phyloP scores from a whole-genome alignment of 2,797 vertebrate genomes.

The Diplodus puntazzo region DNA sequence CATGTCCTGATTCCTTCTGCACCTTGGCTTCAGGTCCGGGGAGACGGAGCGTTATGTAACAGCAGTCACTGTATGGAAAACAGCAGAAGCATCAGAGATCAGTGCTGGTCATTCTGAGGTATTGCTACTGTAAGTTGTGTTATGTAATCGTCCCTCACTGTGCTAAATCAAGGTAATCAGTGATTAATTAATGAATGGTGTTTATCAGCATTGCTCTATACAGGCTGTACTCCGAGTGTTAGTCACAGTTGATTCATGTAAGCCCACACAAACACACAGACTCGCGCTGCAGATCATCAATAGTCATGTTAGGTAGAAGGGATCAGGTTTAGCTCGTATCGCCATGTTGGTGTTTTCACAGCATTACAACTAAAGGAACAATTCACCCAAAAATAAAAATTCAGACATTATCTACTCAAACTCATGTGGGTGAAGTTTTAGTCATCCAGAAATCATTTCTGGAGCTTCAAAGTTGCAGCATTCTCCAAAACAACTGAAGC shows the following conservation, averaged over 20 bases:
- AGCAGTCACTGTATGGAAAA: constrained; percentile 13
- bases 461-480: no score
- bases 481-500: no score
- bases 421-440: no score
- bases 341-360: no score
- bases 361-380: no score
- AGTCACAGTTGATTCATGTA: constrained; percentile 3
- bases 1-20: constrained; percentile 28
- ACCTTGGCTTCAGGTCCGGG: constrained; percentile 42
- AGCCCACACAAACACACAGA: background rate
- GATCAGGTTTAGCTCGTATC: no score
- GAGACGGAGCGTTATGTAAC: constrained; percentile 53
- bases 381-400: no score
- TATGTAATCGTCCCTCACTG: constrained; percentile 33
- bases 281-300: background rate
- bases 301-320: background rate
- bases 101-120: background rate
- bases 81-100: constrained; percentile 32
- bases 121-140: constrained; percentile 14
- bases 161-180: constrained; percentile 29
- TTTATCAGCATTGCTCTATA: background rate
- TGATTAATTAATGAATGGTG: constrained; percentile 45
- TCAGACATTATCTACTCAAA: no score
- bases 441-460: no score
- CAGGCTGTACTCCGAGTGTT: background rate